Evolutionary conservation across 2,113 vertebrate species (phyloP), one percentile per base, ranked within the genome.

Genomic region (Rhinolophus ferrumequinum): DNA sequence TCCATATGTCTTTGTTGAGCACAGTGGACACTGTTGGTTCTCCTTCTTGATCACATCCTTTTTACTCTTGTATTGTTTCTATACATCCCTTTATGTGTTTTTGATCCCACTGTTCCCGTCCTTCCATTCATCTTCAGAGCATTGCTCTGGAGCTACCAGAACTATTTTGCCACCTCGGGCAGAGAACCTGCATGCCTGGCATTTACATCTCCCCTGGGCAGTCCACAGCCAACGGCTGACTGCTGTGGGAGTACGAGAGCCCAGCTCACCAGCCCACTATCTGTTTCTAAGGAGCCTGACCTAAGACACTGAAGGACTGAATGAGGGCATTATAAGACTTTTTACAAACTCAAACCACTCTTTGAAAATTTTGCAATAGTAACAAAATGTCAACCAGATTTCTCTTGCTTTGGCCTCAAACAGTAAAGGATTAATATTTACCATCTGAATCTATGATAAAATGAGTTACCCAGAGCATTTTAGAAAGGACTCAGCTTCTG

Each of bases 401-500:
- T 76, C 54, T 88, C 50, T 82, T 50, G 5, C 58, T 75, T 94
- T 82, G 85, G 8, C 62, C 72, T 50, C 90, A 86, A 94, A 77
- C 22, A 56, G 24, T 82, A 94, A 96, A 19, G 30, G 22, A 75
- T 30, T 73, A 66, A 90, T 79, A 70, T 90, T 87, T 94, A 24
- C 54, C 60, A 95, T n/a, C n/a, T 88, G 72, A 85, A 88, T 94
- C 72, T 82, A 75, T 56, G 50, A 24, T 88, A 94, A 70, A 62
- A 92, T 69, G 70, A 95, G 92, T 93, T 81, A 84, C 35, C 16
- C 64, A 66, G 38, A 77, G 26, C 28, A 38, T 90, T 97, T 95
- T 87, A 70, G 90, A 85, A 96, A 90, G 16, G 50, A 58, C 44
- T 92, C 50, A 38, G 35, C 50, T 88, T 96, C 44, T 92, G 62